Evolutionary conservation across 2,888 invertebrate species (phyloP).

Genomic region (Chrysodeixis includens): DNA sequence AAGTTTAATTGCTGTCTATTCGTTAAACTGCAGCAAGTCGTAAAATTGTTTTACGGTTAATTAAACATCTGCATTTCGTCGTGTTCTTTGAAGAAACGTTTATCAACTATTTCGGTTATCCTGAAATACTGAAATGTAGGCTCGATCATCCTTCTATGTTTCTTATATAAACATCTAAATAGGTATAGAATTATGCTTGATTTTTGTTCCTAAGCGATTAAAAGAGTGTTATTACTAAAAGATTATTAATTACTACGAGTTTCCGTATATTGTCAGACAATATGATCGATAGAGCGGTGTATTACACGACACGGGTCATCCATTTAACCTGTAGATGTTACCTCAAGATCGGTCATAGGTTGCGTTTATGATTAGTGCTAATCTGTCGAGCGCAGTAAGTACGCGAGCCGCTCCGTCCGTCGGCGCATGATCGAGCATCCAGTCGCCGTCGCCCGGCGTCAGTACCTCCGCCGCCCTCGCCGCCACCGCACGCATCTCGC

Average conservation of each 20-base stretch:
- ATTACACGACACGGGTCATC: conserved; percentile 19
- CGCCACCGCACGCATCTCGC: conserved; percentile 65
- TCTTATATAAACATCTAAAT: too few species aligned
- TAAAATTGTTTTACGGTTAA: conserved; percentile 3
- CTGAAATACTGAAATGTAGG: neutral
- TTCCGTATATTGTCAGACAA: neutral
- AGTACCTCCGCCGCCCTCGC: conserved; percentile 74
- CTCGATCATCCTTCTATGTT: too few species aligned
- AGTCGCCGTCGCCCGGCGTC: conserved; percentile 65
- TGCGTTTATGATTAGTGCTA: conserved; percentile 75
- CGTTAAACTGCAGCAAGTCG: neutral
- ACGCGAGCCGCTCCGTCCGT: conserved; percentile 62
- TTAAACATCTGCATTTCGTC: conserved; percentile 1
- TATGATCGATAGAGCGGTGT: conserved; percentile 17
- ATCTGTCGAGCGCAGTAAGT: conserved; percentile 67
- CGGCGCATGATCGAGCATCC: conserved; percentile 84
- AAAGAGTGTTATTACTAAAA: neutral
- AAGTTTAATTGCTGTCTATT: neutral
- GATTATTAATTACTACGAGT: neutral
- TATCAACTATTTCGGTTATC: neutral
- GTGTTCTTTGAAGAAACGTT: neutral
- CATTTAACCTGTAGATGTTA: conserved; percentile 51
- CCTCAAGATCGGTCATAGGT: conserved; percentile 56
- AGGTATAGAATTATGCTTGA: too few species aligned
- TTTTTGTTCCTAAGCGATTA: neutral